Percentiles rank a stretch among this genome's conserved stretches.
Evolutionary conservation across 2,797 vertebrate species (phyloP).

Genomic region (Oreochromis mossambicus): DNA sequence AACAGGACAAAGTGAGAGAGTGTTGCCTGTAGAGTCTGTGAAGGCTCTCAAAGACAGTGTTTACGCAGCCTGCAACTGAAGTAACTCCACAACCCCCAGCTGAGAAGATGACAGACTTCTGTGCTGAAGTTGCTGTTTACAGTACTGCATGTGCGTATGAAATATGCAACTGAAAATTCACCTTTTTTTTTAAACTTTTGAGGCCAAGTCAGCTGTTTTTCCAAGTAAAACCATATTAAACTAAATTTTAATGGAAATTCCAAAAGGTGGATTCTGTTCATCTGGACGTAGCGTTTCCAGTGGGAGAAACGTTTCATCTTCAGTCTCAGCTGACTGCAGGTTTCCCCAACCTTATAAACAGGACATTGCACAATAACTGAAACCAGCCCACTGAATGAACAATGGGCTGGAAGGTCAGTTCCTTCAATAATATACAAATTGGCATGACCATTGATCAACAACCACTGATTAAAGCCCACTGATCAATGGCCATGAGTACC

Average conservation of each 20-base stretch:
- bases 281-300: not conserved
- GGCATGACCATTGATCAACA: not conserved
- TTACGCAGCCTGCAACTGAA: slow-evolving; percentile 31
- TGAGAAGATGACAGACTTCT: slow-evolving; percentile 23
- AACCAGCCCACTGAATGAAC: not conserved
- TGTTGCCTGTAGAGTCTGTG: slow-evolving; percentile 27
- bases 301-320: not conserved
- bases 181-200: not conserved
- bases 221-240: not conserved
- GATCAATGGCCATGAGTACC: not conserved
- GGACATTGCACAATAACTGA: not conserved
- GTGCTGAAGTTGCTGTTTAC: slow-evolving; percentile 24
- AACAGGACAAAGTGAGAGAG: slow-evolving; percentile 28
- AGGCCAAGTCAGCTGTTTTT: not conserved
- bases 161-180: not conserved
- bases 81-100: slow-evolving; percentile 9
- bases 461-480: not conserved
- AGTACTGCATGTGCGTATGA: not conserved
- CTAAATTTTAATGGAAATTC: not conserved
- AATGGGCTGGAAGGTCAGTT: not conserved
- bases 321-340: not conserved
- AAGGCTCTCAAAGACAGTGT: slow-evolving; percentile 24
- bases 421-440: not conserved
- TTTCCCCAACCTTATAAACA: not conserved
- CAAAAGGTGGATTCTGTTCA: not conserved